A percentile compares a stretch with the other conserved stretches of the same genome.
Evolutionary conservation across 2,888 invertebrate species (phyloP).

Genomic region (Coenonympha glycerion): DNA sequence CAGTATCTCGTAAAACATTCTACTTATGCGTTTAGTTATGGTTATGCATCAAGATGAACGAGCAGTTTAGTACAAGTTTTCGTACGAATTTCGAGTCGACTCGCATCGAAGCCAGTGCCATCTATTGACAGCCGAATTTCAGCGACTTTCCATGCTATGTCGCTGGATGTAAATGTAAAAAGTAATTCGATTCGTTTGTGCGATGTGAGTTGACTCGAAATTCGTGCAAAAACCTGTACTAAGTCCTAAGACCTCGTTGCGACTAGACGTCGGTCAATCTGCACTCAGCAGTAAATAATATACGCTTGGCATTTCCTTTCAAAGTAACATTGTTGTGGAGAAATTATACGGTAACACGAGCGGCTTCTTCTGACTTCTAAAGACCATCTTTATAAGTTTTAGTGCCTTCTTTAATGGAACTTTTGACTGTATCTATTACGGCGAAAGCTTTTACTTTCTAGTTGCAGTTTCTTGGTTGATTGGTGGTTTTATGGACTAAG

Average conservation of each 20-base stretch:
- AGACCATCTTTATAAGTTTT: conserved; percentile 1
- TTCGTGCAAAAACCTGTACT: no score
- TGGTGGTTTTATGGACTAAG: not conserved
- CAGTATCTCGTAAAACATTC: not conserved
- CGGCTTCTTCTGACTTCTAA: conserved; percentile 16
- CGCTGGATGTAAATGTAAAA: no score
- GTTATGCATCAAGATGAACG: conserved; percentile 15
- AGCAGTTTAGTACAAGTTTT: no score
- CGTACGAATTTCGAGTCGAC: no score
- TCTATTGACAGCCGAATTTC: no score
- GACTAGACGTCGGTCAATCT: conserved; percentile 23
- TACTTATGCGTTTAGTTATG: conserved; percentile 6
- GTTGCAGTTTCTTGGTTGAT: not conserved
- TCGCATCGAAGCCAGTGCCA: no score
- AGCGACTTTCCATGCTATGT: no score
- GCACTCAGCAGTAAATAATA: conserved; percentile 25
- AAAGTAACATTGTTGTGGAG: conserved; percentile 25
- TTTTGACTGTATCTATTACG: not conserved
- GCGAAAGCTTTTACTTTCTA: not conserved
- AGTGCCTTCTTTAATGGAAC: conserved; percentile 2
- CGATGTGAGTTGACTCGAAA: no score
- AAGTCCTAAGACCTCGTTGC: conserved; percentile 19
- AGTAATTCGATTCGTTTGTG: no score
- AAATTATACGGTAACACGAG: conserved; percentile 15
- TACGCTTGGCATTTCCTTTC: conserved; percentile 20